A percentile compares a stretch with the other conserved stretches of the same genome.
Conservation (phyloP, 1,140 invertebrate genomes). For the Gonatopus flavifemur region DNA sequence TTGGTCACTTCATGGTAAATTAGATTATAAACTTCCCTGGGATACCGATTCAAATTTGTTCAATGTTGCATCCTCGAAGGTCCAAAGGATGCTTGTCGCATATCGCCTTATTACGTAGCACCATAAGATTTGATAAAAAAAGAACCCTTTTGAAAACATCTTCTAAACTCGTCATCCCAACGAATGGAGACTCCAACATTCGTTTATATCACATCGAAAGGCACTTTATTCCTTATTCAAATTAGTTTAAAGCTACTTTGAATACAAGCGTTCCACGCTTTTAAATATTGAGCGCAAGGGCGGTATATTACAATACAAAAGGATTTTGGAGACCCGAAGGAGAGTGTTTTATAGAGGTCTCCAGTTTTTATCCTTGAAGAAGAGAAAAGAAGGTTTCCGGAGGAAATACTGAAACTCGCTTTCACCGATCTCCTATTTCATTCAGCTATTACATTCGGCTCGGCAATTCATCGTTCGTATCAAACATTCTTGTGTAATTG, state of each 20-base stretch:
- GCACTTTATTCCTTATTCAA: constrained; percentile 49
- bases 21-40: too few relatives aligned
- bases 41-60: too few relatives aligned
- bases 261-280: constrained; percentile 33
- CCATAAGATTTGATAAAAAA: constrained; percentile 42
- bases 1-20: too few relatives aligned
- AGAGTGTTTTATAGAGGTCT: too few relatives aligned
- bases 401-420: too few relatives aligned
- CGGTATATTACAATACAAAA: constrained; percentile 44
- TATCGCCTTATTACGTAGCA: constrained; percentile 40
- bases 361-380: too few relatives aligned
- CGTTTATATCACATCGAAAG: constrained; percentile 40
- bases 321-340: constrained; percentile 33
- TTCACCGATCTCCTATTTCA: too few relatives aligned
- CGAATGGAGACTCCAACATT: constrained; percentile 15
- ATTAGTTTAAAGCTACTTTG: constrained; percentile 41
- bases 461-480: too few relatives aligned
- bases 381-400: too few relatives aligned
- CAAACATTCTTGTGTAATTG: too few relatives aligned
- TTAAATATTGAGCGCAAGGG: constrained; percentile 28
- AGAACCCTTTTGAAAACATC: constrained; percentile 11
- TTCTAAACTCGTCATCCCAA: constrained; percentile 18
- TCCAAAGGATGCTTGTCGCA: constrained; percentile 35
- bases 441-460: too few relatives aligned
- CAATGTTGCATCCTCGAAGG: too few relatives aligned